Percentiles rank a stretch among this genome's conserved stretches.
Conservation (phyloP, 92 coral and sea anemone genomes). For the Parazoanthus swiftii region DNA sequence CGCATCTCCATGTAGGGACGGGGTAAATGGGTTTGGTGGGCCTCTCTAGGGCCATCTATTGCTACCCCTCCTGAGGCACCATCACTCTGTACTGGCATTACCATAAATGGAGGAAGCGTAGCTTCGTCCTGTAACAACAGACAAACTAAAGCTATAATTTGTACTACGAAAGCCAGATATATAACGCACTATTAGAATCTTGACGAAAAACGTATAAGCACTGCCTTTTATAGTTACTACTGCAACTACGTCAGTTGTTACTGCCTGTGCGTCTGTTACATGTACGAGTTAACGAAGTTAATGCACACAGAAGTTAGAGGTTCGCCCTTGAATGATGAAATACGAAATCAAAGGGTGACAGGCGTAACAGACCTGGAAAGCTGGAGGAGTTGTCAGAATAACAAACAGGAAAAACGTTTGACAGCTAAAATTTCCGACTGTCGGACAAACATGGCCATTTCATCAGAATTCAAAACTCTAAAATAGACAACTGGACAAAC, state of each 20-base stretch:
- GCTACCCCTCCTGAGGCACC: constrained; percentile 6
- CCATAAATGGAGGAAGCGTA: neutral
- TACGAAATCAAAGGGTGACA: neutral
- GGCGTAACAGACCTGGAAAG: neutral
- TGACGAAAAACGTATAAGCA: too few species aligned
- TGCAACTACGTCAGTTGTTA: neutral
- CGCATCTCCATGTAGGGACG: neutral
- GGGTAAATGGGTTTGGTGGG: neutral
- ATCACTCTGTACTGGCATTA: neutral
- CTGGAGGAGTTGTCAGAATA: neutral
- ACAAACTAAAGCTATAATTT: neutral
- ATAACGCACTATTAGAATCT: neutral
- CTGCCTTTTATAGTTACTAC: neutral
- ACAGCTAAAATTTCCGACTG: neutral
- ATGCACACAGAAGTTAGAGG: too few species aligned
- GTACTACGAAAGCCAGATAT: neutral
- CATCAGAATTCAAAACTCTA: too few species aligned
- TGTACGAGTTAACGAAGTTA: neutral
- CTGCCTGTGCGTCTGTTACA: neutral
- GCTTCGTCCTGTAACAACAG: constrained; percentile 3
- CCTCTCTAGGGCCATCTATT: neutral
- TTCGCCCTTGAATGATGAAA: too few species aligned
- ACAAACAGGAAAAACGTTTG: neutral
- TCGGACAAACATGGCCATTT: neutral
- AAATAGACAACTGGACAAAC: too few species aligned